Conservation (phyloP, 2,113 vertebrate genomes). For the Sardina pilchardus region DNA sequence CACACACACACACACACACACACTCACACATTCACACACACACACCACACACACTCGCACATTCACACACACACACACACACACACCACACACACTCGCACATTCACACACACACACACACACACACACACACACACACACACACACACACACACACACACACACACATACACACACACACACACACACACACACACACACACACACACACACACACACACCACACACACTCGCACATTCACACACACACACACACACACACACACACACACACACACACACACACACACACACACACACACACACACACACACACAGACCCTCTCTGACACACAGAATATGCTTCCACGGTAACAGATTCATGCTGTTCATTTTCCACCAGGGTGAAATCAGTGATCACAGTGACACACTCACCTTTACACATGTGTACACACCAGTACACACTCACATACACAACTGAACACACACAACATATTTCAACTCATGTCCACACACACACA, state of each 20-base stretch:
- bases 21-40: not conserved
- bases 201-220: conserved; percentile 26
- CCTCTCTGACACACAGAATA: too few species aligned
- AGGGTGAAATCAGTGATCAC: not conserved
- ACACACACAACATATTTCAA: not conserved
- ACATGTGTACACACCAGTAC: conserved; percentile 33
- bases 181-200: conserved; percentile 36
- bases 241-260: too few species aligned
- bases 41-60: not conserved
- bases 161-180: not conserved
- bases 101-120: conserved; percentile 21
- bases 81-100: conserved; percentile 16
- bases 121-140: conserved; percentile 25
- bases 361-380: not conserved
- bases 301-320: too few species aligned
- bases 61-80: not conserved
- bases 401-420: conserved; percentile 19
- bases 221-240: too few species aligned
- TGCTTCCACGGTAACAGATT: too few species aligned
- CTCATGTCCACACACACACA: conserved; percentile 2
- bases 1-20: not conserved
- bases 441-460: not conserved
- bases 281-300: too few species aligned
- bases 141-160: not conserved
- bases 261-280: too few species aligned